Evolutionary conservation across 1,140 invertebrate genomes (phyloP), one percentile per base, ranked within the genome.

Genomic region (Tetramorium simillimum): DNA sequence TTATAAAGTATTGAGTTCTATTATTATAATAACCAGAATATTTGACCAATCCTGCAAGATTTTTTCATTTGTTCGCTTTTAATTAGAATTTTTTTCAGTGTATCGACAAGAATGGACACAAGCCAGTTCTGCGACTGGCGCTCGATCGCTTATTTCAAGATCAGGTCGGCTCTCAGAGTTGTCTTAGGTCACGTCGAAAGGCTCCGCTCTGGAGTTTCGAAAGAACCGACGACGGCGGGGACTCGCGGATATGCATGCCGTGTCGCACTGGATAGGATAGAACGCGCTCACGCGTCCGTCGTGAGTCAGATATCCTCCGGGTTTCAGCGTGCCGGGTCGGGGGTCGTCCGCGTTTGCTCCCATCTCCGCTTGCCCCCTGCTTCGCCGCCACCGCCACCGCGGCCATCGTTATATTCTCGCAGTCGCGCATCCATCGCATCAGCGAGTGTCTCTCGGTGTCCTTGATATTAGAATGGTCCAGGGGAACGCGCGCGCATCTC

Each of bases 381-480:
- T 73, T 56, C 78, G 60, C 62, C 67, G 75, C 56, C 81, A 46
- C 87, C 63, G 40, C 65, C 65, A 9, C 65, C 51, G 24, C 72
- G 65, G n/a, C 63, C 72, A 37, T 67, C 43, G 18, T 56, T 51
- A 70, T 51, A 70, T 91, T 87, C 84, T 88, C 88, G 84, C 69
- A 85, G 86, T 88, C 88, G 86, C 88, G 85, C 91, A 91, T 92
- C 89, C 89, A 91, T 89, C 87, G 76, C 78, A 67, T 77, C 80
- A 53, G 49, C 51, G 72, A 88, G 85, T 86, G 80, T 89, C 85
- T 89, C 85, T 88, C 81, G 80, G 89, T 94, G 93, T 94, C 93
- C 93, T 94, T 94, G 93, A 94, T 94, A 94, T 94, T 94, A 94
- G 93, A 94, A 94, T 94, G 93, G 93, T 92, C 93, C 93, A 92